A percentile compares a stretch with the other conserved stretches of the same genome.
phyloP scores from a whole-genome alignment of 2,888 invertebrate species.

The Tholera decimalis region DNA sequence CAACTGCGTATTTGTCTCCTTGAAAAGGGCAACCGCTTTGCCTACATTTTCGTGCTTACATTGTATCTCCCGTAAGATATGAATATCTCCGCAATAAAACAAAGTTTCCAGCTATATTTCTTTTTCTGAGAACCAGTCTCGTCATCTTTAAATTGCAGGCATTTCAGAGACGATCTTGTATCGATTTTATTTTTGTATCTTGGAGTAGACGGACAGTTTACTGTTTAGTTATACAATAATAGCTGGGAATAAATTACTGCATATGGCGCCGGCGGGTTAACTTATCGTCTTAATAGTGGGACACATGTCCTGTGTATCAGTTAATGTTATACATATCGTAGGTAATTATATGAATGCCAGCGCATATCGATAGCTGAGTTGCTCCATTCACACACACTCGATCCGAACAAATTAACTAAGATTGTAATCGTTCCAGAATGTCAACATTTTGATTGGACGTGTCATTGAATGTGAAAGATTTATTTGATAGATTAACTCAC shows the following conservation, averaged over 20 bases:
- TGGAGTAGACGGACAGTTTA: constrained; percentile 46
- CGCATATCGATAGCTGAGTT: constrained; percentile 44
- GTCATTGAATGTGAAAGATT: constrained; percentile 20
- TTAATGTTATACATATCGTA: constrained; percentile 56
- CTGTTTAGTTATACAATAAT: constrained; percentile 60
- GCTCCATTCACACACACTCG: constrained; percentile 57
- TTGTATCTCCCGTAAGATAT: constrained; percentile 43
- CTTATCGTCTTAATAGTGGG: constrained; percentile 78
- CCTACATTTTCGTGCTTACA: constrained; percentile 41
- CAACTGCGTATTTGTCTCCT: constrained; percentile 48
- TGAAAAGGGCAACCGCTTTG: constrained; percentile 57
- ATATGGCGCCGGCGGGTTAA: constrained; percentile 76
- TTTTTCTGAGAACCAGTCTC: constrained; percentile 50
- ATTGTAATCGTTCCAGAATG: constrained; percentile 23
- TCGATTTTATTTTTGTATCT: constrained; percentile 61
- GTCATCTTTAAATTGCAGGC: constrained; percentile 61
- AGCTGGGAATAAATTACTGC: constrained; percentile 65
- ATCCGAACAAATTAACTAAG: constrained; percentile 48
- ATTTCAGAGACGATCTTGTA: constrained; percentile 59
- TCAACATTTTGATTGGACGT: constrained; percentile 28
- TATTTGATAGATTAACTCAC: constrained; percentile 2
- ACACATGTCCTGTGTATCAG: constrained; percentile 72
- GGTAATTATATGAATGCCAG: constrained; percentile 64
- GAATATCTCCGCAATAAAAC: constrained; percentile 58
- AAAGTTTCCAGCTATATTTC: constrained; percentile 44